Base-by-base conservation (phyloP, 2,888 invertebrate species). In the Geophilus truncorum region DNA sequence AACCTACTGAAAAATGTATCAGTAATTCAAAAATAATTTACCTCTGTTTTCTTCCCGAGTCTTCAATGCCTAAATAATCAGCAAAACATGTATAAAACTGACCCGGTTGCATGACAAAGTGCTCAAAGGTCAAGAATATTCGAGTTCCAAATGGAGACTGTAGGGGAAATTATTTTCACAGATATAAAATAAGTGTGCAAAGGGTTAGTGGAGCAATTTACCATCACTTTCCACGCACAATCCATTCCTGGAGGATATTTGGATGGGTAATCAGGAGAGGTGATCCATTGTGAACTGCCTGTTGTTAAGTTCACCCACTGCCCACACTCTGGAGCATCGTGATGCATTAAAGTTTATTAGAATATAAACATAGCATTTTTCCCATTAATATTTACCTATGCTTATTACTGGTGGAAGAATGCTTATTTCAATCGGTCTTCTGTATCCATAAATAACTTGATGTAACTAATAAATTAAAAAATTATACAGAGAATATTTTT, bases 91-190 rank as follows among this genome's bases (percentile, higher is more conserved):
- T 30, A 34, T 45, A 80, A 40, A 32, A 70, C n/a, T 34, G 34
- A 9, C 36, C 76, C 10, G 80, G 80, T 45, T 80, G 80, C 40
- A 80, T 21, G 6, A 75, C 30, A 40, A 80, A 80, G 23, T 40
- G 34, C 23, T 76, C 75, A 40, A 80, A 76, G n/a, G 75, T 80
- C 10, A 80, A 32, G 23, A 75, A 75, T 34, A 80, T 75, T 45
- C 80, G 80, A 32, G 15, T 32, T 18, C 80, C 80, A 40, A 80
- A 80, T 23, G 45, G 45, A 34, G 80, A 75, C 80, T 80, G 23
- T 9, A 23, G 34, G 3, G 3, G 32, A 9, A 78, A 32, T 32
- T 6, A 77, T 2, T 32, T 77, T 21, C 28, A 10, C 21, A 75
- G 5, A n/a, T n/a, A n/a, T n/a, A n/a, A n/a, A n/a, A n/a, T n/a